Percentiles rank a stretch among this genome's conserved stretches.
These are phyloP conservation scores for Conger conger DNA, from an alignment of 2,113 vertebrate genomes.

Conservation along the genomic window DNA sequence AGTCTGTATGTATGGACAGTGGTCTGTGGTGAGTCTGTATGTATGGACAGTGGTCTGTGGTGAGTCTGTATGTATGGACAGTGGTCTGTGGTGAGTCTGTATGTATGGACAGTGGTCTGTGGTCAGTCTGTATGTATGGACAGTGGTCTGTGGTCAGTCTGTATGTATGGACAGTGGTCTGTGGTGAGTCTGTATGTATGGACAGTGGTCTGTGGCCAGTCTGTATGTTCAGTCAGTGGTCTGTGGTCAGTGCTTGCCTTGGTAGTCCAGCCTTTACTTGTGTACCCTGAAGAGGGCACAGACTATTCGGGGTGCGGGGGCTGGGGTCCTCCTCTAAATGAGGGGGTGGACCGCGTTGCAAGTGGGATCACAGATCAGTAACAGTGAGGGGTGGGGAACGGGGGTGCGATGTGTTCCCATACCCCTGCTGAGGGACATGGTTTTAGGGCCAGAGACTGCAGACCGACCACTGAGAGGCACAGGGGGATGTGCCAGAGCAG, in stretches of 20 bases:
- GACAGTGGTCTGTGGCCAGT: too few relatives aligned
- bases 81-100: too few relatives aligned
- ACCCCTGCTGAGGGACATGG: background rate
- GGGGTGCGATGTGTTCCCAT: background rate
- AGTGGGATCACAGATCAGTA: background rate
- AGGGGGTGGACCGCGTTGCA: background rate
- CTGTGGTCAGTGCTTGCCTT: background rate
- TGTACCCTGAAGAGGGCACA: background rate
- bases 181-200: too few relatives aligned
- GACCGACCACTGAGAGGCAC: background rate
- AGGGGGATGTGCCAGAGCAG: background rate
- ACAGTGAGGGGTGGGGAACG: background rate
- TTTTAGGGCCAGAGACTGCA: background rate
- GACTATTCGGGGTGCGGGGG: background rate
- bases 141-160: too few relatives aligned
- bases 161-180: too few relatives aligned
- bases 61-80: too few relatives aligned
- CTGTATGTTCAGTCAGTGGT: too few relatives aligned
- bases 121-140: too few relatives aligned
- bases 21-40: too few relatives aligned
- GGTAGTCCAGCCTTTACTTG: background rate
- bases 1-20: too few relatives aligned
- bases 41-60: too few relatives aligned
- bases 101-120: too few relatives aligned
- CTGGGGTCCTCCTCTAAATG: background rate